A percentile compares a stretch with the other conserved stretches of the same genome.
These are phyloP conservation scores for Drosophila ambigua DNA, from an alignment of 1,140 invertebrate genomes.

Conservation along the genomic window DNA sequence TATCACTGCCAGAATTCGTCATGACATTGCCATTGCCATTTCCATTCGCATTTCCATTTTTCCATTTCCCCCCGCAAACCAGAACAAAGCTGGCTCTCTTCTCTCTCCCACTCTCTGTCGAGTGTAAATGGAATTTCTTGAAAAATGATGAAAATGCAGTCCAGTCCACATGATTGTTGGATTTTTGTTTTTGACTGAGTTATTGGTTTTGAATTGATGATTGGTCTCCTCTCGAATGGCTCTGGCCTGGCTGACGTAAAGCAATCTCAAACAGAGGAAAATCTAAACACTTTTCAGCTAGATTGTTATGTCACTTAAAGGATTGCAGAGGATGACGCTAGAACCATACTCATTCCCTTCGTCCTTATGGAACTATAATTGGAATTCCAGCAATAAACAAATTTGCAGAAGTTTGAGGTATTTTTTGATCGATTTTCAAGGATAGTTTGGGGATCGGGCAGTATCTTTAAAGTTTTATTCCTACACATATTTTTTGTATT, in stretches of 20 bases:
- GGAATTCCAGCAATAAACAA: too few species aligned
- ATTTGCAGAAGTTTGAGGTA: too few species aligned
- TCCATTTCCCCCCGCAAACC: conserved; percentile 10
- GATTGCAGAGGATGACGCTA: too few species aligned
- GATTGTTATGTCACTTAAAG: too few species aligned
- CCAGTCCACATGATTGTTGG: conserved; percentile 62
- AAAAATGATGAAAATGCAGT: conserved; percentile 52
- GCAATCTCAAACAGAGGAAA: neutral
- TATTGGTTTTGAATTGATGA: conserved; percentile 79
- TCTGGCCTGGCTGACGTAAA: neutral
- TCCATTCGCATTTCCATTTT: conserved; percentile 13
- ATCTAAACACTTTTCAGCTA: too few species aligned
- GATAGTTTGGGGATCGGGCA: too few species aligned
- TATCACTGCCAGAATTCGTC: conserved; percentile 77
- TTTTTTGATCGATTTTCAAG: too few species aligned
- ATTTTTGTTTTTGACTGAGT: conserved; percentile 68
- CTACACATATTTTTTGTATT: too few species aligned
- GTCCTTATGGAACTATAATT: too few species aligned
- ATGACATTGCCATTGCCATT: conserved; percentile 55
- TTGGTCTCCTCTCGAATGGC: conserved; percentile 18
- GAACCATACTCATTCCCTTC: too few species aligned
- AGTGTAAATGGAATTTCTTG: conserved; percentile 78
- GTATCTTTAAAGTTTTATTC: too few species aligned
- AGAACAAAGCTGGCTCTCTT: conserved; percentile 53
- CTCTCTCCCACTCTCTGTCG: neutral